Base-by-base conservation (phyloP, 2,888 invertebrate species). In the Sthenelais limicola region DNA sequence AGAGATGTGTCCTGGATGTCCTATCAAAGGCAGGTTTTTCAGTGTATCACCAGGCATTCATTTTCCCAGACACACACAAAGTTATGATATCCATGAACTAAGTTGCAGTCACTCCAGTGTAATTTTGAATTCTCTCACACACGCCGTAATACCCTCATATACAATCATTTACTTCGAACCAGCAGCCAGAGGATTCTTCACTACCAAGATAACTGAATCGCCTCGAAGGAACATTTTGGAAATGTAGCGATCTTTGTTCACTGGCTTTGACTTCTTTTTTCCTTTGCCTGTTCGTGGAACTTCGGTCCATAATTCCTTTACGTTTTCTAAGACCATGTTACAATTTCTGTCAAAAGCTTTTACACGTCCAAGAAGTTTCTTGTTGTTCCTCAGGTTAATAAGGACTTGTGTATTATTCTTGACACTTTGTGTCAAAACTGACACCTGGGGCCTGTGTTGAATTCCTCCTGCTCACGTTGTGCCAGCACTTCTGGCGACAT, bases 261-360 rank as follows among this genome's bases (percentile, higher is more conserved):
- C 90, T 5, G 90, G 90, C 78, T 90, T 90, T 2, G 89, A 94
- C 89, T 94, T 94, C 77, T 87, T 87, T 80, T 87, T 87, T 73
- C 98, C 98, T 90, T 99, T 99, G 33, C 98, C 98, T 32, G 96
- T 94, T 80, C 97, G 92, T 1, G 99, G 99, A 62, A 95, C 91
- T 90, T 99, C 99, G 0, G 97, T 98, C 99, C 99, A 99, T 97
- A 99, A 98, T 90, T 99, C 99, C 86, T 98, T 99, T 0, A 99
- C 99, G 87, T 98, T 97, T 89, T 99, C 99, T 80, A 99, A 89
- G 0, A 99, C 98, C 98, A 99, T 99, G 88, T 99, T 99, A 89
- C 98, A 99, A 88, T 99, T 99, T 80, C 90, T 88, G 81, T 91
- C 91, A 84, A 91, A 91, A 15, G 91, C 91, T 86, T 99, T 99